Conservation (phyloP, 2,888 invertebrate species). For the Meliscaeva auricollis region DNA sequence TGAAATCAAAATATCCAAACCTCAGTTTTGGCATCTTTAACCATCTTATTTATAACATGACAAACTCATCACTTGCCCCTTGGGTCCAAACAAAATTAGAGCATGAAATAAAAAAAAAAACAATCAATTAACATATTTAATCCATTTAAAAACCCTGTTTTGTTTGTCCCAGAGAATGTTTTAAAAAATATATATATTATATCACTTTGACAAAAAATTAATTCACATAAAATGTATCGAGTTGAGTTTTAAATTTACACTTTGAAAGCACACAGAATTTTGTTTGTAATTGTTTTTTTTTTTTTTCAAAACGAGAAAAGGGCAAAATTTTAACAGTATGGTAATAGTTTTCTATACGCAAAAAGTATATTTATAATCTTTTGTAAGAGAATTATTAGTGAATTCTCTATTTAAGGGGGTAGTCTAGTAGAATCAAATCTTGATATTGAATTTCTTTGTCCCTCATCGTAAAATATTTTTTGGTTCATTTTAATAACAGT, state of each 20-base stretch:
- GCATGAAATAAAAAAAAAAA: background rate
- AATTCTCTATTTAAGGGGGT: background rate
- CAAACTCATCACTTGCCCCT: background rate
- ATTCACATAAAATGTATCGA: slow-evolving; percentile 9
- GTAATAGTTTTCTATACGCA: slow-evolving; percentile 49
- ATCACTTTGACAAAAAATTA: slow-evolving; percentile 42
- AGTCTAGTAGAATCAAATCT: no score
- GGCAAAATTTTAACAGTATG: slow-evolving; percentile 35
- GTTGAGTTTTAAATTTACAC: slow-evolving; percentile 47
- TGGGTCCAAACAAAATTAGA: background rate
- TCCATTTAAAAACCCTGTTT: background rate
- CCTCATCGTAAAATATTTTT: no score
- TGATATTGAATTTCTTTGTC: no score
- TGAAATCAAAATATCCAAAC: no score
- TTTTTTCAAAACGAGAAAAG: slow-evolving; percentile 55
- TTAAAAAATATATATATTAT: slow-evolving; percentile 31
- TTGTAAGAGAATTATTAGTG: background rate
- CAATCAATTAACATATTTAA: background rate
- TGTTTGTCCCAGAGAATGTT: slow-evolving; percentile 54
- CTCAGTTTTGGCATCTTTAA: no score
- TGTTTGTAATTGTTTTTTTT: background rate
- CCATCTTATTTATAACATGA: no score
- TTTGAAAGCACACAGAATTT: slow-evolving; percentile 42
- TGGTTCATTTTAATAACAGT: no score
- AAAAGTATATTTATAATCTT: slow-evolving; percentile 30